A percentile compares a stretch with the other conserved stretches of the same genome.
These are phyloP conservation scores for Salvelinus alpinus DNA, from an alignment of 2,113 vertebrate genomes.

Conservation along the genomic window DNA sequence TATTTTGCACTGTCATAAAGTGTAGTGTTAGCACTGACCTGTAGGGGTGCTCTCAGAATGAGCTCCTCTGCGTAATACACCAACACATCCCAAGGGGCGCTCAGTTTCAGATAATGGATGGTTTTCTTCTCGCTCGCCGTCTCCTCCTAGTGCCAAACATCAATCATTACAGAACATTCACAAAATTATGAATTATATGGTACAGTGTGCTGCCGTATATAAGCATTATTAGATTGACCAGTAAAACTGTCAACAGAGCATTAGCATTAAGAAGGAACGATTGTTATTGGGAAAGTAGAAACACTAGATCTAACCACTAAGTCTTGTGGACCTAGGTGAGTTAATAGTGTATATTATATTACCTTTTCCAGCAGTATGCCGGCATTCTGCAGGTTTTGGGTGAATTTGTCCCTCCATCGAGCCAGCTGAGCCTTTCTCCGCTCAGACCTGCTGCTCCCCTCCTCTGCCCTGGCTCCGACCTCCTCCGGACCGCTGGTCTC, in stretches of 20 bases:
- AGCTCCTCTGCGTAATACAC: slow-evolving; percentile 74
- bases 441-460: slow-evolving; percentile 67
- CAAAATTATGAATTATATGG: too few species aligned
- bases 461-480: slow-evolving; percentile 16
- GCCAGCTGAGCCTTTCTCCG: slow-evolving; percentile 57
- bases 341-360: too few species aligned
- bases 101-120: slow-evolving; percentile 75
- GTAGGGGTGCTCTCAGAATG: slow-evolving; percentile 71
- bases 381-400: slow-evolving; percentile 62
- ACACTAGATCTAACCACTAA: too few species aligned
- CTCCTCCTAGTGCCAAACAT: slow-evolving; percentile 70
- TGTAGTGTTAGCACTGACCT: slow-evolving; percentile 57
- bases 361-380: slow-evolving; percentile 78
- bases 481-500: slow-evolving; percentile 10
- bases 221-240: too few species aligned
- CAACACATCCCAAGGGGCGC: slow-evolving; percentile 72
- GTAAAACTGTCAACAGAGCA: too few species aligned
- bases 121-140: slow-evolving; percentile 69
- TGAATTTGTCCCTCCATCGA: slow-evolving; percentile 71
- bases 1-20: too few species aligned
- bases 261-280: too few species aligned
- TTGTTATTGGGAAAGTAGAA: too few species aligned
- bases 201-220: too few species aligned
- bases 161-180: too few species aligned
- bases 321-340: too few species aligned